A percentile compares a stretch with the other conserved stretches of the same genome.
These are phyloP conservation scores for Danio albolineatus DNA, from an alignment of 2,797 vertebrate species.

Conservation along the genomic window DNA sequence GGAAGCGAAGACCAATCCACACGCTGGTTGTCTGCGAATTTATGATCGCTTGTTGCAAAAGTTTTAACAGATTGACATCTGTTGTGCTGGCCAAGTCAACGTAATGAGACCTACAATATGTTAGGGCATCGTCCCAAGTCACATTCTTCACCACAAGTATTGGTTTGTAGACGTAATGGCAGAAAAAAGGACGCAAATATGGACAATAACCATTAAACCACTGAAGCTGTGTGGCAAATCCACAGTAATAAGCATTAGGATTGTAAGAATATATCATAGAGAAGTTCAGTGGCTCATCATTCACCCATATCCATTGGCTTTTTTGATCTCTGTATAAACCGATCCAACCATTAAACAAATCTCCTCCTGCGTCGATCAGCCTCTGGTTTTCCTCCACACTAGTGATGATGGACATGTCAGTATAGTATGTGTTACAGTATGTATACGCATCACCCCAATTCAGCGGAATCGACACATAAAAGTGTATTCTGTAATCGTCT, in stretches of 20 bases:
- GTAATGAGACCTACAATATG: neutral
- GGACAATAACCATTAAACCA: neutral
- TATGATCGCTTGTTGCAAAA: neutral
- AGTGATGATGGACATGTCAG: constrained; percentile 31
- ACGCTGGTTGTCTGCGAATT: neutral
- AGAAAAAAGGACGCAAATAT: neutral
- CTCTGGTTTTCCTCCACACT: neutral
- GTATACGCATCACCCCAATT: neutral
- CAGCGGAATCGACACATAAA: neutral
- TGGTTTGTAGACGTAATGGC: constrained; percentile 5
- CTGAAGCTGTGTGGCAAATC: neutral
- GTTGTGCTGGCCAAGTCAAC: constrained; percentile 29
- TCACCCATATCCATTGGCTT: constrained; percentile 21
- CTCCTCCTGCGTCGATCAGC: neutral
- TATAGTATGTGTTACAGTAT: constrained; percentile 19
- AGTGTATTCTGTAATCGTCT: neutral
- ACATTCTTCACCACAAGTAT: neutral
- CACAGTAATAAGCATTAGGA: accelerated
- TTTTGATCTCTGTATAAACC: constrained; percentile 6
- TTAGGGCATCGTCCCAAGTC: constrained; percentile 41
- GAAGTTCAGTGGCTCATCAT: accelerated
- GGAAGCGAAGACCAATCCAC: constrained; percentile 29
- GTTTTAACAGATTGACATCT: neutral
- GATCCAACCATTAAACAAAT: neutral
- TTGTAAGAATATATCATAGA: accelerated